Evolutionary conservation across 2,797 vertebrate genomes (phyloP), one percentile per base, ranked within the genome.

Genomic region (Chaetophractus vellerosus): DNA sequence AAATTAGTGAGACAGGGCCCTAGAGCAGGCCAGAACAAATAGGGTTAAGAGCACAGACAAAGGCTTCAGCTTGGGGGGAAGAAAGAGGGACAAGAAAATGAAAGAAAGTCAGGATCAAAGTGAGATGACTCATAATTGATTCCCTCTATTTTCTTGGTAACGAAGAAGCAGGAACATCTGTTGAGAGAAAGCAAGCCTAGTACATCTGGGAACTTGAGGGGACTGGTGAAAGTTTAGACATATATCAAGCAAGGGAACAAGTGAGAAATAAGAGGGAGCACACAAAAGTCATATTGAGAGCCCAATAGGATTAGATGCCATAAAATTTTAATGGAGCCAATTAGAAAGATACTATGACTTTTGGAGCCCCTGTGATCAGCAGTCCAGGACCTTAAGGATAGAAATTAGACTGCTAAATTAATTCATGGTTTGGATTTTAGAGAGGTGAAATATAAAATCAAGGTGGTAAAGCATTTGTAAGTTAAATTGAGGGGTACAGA

Each of bases 1-100:
- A 38, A 61, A 86, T 28, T 57, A 24, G 55, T 85, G 75, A 50
- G 9, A 23, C 57, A 45, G 38, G 75, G 41, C 78, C 19, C 66
- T 90, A 66, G 55, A 93, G 18, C 59, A 79, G 61, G 92, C 68
- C 59, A 91, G 45, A n/a, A 88, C 64, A 41, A 88, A 23, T 36
- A 41, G 23, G 28, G 9, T 84, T 41, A 85, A 55, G 55, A 81
- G 18, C 52, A 69, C 36, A 92, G 38, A 81, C 93, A 74, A 63
- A 82, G 55, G 18, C 19, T 93, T 76, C 23, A 45, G 52, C 57
- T 84, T 63, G 23, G 71, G n/a, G 12, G 12, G 12, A 93, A 63
- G 55, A 50, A 75, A 75, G 61, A 61, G 36, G n/a, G 57, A 28
- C 4, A 81, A 63, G 33, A 80, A 55, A 88, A 85, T 68, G 36